Conservation (phyloP, 2,113 vertebrate genomes). For the Platanista minor region DNA sequence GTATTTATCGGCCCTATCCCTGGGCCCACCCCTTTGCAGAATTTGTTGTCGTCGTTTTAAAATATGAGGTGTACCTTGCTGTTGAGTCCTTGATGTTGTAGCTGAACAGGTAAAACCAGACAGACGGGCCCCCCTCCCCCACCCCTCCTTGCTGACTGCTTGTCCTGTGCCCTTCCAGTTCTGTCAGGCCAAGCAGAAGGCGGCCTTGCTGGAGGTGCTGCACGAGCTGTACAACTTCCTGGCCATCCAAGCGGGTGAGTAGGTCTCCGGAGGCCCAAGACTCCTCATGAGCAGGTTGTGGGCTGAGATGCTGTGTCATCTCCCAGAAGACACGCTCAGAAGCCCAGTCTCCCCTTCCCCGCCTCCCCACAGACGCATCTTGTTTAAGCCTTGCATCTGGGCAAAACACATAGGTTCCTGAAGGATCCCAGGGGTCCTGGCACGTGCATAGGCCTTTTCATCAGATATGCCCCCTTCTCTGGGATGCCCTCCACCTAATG, state of each 20-base stretch:
- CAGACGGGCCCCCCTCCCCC: too few species aligned
- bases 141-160: not conserved
- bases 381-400: not conserved
- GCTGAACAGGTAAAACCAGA: not conserved
- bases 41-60: not conserved
- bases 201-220: constrained; percentile 76
- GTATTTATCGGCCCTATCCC: not conserved
- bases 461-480: not conserved
- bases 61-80: not conserved
- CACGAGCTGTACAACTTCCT: constrained; percentile 84
- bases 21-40: not conserved
- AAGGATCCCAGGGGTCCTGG: not conserved
- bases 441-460: not conserved
- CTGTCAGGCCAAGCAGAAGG: constrained; percentile 83
- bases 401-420: not conserved
- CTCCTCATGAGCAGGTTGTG: rapidly evolving
- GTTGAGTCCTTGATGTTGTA: too few species aligned
- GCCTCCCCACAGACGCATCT: not conserved
- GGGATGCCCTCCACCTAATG: not conserved
- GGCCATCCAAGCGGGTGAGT: constrained; percentile 85
- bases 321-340: not conserved
- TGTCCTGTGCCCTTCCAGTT: constrained; percentile 74
- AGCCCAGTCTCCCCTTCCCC: not conserved
- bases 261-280: rapidly evolving
- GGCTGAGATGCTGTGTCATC: rapidly evolving